phyloP scores from a whole-genome alignment of 2,113 vertebrate genomes.

The Coptodon rendalli region DNA sequence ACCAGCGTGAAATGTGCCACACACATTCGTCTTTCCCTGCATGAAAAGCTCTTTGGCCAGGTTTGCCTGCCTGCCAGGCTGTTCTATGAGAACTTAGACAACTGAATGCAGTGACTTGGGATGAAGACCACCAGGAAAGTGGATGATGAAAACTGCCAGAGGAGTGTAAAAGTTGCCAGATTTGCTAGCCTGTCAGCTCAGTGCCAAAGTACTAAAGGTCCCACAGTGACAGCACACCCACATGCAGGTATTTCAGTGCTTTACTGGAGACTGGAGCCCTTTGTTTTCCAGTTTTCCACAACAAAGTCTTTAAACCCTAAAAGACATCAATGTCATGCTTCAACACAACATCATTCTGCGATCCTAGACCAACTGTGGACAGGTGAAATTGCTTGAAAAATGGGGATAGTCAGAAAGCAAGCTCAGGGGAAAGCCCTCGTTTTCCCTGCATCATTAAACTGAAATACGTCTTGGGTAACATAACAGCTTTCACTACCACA shows the following conservation, averaged over 20 bases:
- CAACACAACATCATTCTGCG: constrained; percentile 18
- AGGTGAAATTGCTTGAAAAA: constrained; percentile 58
- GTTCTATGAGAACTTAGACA: constrained; percentile 3
- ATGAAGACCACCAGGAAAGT: constrained; percentile 56
- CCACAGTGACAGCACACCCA: constrained; percentile 21
- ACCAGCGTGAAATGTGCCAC: constrained; percentile 9
- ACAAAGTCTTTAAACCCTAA: constrained; percentile 23
- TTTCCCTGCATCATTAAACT: constrained; percentile 51
- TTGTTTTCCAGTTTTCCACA: constrained; percentile 34
- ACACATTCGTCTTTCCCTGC: background rate
- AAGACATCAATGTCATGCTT: constrained; percentile 28
- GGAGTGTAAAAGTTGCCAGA: constrained; percentile 35
- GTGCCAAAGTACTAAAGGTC: constrained; percentile 17
- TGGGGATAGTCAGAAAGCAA: constrained; percentile 25
- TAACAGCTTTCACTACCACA: constrained; percentile 17
- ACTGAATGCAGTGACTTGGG: constrained; percentile 13
- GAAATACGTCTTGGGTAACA: constrained; percentile 43
- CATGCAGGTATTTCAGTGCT: constrained; percentile 39
- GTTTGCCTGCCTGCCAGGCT: constrained; percentile 20
- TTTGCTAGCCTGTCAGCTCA: constrained; percentile 14
- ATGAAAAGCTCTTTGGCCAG: constrained; percentile 24
- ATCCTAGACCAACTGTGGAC: constrained; percentile 33
- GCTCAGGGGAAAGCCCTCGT: constrained; percentile 24
- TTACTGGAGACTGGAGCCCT: constrained; percentile 5
- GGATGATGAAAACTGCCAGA: constrained; percentile 38